Evolutionary conservation across 2,113 vertebrate species (phyloP).

Genomic region (Macquaria australasica): DNA sequence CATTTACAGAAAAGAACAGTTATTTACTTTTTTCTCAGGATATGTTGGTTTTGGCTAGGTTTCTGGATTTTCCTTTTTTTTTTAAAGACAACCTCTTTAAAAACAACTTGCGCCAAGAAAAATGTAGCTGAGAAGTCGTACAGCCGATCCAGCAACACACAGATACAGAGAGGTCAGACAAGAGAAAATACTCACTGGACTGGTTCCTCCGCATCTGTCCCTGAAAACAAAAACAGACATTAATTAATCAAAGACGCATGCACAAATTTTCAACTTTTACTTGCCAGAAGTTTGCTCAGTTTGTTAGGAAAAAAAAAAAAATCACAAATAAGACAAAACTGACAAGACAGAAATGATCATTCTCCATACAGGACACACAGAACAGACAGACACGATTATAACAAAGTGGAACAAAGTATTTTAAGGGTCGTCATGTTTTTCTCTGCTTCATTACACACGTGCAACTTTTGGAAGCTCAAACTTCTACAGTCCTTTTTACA

Average conservation of each 20-base stretch:
- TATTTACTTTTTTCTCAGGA: constrained; percentile 69
- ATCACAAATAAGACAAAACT: background rate
- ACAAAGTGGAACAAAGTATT: background rate
- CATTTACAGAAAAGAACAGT: constrained; percentile 55
- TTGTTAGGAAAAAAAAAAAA: background rate
- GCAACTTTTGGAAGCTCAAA: constrained; percentile 2
- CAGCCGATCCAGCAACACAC: constrained; percentile 54
- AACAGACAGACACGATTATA: background rate
- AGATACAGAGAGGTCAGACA: constrained; percentile 50
- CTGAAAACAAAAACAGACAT: constrained; percentile 86
- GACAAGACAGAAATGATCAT: background rate
- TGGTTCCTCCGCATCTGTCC: constrained; percentile 94
- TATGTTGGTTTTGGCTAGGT: constrained; percentile 75
- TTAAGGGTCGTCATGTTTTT: constrained; percentile 5
- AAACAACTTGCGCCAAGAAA: constrained; percentile 71
- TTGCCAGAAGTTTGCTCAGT: constrained; percentile 9
- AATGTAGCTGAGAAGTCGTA: constrained; percentile 56
- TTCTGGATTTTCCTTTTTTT: constrained; percentile 59
- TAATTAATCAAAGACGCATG: constrained; percentile 67
- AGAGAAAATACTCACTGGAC: constrained; percentile 92
- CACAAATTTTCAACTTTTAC: background rate
- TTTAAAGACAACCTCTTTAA: constrained; percentile 71
- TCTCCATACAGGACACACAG: background rate
- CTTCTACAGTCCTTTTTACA: background rate
- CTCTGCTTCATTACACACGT: background rate